Percentiles rank a stretch among this genome's conserved stretches.
phyloP scores from a whole-genome alignment of 1,140 invertebrate genomes.

The Scaptomyza montana region DNA sequence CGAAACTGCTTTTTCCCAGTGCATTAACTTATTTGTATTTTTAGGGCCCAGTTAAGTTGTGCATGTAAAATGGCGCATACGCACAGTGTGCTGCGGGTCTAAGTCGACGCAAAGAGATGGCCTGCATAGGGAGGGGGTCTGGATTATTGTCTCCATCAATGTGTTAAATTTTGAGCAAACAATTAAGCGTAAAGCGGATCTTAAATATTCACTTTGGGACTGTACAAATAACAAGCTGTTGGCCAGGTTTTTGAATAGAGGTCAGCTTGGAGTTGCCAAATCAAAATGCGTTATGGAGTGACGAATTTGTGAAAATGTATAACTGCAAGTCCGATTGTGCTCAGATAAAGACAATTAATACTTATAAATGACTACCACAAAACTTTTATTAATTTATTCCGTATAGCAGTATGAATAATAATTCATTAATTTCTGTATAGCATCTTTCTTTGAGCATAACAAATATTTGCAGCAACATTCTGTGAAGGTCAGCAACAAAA shows the following conservation, averaged over 20 bases:
- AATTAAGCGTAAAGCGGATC: slow-evolving; percentile 62
- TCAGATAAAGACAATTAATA: slow-evolving; percentile 14
- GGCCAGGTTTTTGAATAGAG: neutral
- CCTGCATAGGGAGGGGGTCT: slow-evolving; percentile 8
- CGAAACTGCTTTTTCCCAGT: neutral
- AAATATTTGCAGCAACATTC: slow-evolving; percentile 41
- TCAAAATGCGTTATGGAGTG: slow-evolving; percentile 11
- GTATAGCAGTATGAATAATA: neutral
- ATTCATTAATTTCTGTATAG: neutral
- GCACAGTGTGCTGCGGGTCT: slow-evolving; percentile 43
- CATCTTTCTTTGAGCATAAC: slow-evolving; percentile 19
- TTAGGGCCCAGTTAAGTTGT: slow-evolving; percentile 55
- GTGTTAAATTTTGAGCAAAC: slow-evolving; percentile 35
- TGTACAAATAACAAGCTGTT: slow-evolving; percentile 7
- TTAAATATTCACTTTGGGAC: slow-evolving; percentile 22
- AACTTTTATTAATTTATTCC: neutral
- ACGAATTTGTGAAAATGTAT: neutral
- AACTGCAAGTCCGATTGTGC: neutral
- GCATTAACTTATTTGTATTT: slow-evolving; percentile 1
- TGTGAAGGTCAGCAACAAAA: slow-evolving; percentile 51
- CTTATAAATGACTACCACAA: slow-evolving; percentile 34
- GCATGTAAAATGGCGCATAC: slow-evolving; percentile 70
- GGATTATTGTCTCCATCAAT: slow-evolving; percentile 28
- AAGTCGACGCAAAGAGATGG: slow-evolving; percentile 1
- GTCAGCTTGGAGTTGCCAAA: slow-evolving; percentile 21